Conservation (phyloP, 2,797 vertebrate genomes). For the Borostomias antarcticus region DNA sequence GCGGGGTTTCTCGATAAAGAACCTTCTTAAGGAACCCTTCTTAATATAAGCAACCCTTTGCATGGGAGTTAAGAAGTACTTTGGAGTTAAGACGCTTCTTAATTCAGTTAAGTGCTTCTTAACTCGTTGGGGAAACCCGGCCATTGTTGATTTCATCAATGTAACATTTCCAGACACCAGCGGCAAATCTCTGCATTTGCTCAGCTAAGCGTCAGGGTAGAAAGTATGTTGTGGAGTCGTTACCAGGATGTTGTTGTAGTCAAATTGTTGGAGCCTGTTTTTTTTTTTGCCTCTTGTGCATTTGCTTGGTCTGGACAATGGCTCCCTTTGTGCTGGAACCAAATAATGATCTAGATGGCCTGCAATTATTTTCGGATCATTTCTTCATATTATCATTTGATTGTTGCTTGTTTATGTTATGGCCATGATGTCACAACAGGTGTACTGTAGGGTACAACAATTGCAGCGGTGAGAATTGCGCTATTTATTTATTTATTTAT, state of each 20-base stretch:
- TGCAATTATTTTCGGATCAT: background rate
- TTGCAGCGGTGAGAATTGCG: background rate
- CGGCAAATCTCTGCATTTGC: constrained; percentile 34
- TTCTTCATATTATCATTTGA: constrained; percentile 27
- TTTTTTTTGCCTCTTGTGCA: background rate
- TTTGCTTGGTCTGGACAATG: constrained; percentile 28
- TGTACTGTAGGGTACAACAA: constrained; percentile 15
- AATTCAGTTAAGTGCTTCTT: too few relatives aligned
- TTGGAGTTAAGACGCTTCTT: too few relatives aligned
- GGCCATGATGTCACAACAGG: constrained; percentile 39
- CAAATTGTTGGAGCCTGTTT: constrained; percentile 3
- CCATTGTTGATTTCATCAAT: constrained; percentile 44
- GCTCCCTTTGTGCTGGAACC: constrained; percentile 21
- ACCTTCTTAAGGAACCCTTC: too few relatives aligned
- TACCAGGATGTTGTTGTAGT: constrained; percentile 30
- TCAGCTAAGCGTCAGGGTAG: constrained; percentile 45
- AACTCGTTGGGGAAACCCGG: too few relatives aligned
- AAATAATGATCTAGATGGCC: constrained; percentile 16
- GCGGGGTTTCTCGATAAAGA: too few relatives aligned
- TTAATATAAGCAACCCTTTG: too few relatives aligned
- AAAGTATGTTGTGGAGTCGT: constrained; percentile 33
- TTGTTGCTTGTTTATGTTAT: constrained; percentile 10
- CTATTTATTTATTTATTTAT: constrained; percentile 19
- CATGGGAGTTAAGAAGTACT: too few relatives aligned
- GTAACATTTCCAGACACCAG: constrained; percentile 31